phyloP scores from a whole-genome alignment of 2,888 invertebrate species.

The Caenorhabditis imperialis region DNA sequence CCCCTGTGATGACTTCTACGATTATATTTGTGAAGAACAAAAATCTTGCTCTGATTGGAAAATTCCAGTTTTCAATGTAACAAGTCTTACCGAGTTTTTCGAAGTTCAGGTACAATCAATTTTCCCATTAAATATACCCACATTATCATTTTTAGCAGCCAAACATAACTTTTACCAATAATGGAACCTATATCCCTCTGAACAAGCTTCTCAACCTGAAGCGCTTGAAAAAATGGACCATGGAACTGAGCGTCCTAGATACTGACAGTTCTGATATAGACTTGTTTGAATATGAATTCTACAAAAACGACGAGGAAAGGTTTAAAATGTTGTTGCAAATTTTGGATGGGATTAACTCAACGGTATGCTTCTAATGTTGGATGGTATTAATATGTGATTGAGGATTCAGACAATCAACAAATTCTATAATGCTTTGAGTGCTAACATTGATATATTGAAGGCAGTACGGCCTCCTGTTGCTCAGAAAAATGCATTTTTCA shows the following conservation, averaged over 20 bases:
- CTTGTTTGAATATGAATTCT: slow-evolving; percentile 30
- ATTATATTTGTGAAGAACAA: slow-evolving; percentile 34
- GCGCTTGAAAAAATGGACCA: slow-evolving; percentile 32
- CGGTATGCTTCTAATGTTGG: slow-evolving; percentile 6
- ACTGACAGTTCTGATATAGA: slow-evolving; percentile 27
- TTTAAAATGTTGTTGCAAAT: slow-evolving; percentile 12
- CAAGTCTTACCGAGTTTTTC: slow-evolving; percentile 14
- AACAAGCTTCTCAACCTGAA: slow-evolving; percentile 32
- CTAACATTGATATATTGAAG: slow-evolving; percentile 39
- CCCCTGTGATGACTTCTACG: slow-evolving; percentile 47
- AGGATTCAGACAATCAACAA: slow-evolving; percentile 17
- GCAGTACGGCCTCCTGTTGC: slow-evolving; percentile 9
- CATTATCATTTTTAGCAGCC: too few relatives aligned
- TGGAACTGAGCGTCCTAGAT: slow-evolving; percentile 31
- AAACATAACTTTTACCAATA: too few relatives aligned
- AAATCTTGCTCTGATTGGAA: too few relatives aligned
- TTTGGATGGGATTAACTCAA: slow-evolving; percentile 15
- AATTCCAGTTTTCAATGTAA: slow-evolving; percentile 27
- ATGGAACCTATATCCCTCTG: slow-evolving; percentile 7
- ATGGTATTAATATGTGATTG: too few relatives aligned
- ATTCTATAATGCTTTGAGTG: slow-evolving; percentile 38
- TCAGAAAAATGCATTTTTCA: slow-evolving; percentile 25
- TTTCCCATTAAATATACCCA: too few relatives aligned
- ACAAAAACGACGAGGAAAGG: slow-evolving; percentile 25
- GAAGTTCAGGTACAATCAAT: slow-evolving; percentile 14